Base-by-base conservation (phyloP, 2,113 vertebrate genomes). In the Carassius gibelio region DNA sequence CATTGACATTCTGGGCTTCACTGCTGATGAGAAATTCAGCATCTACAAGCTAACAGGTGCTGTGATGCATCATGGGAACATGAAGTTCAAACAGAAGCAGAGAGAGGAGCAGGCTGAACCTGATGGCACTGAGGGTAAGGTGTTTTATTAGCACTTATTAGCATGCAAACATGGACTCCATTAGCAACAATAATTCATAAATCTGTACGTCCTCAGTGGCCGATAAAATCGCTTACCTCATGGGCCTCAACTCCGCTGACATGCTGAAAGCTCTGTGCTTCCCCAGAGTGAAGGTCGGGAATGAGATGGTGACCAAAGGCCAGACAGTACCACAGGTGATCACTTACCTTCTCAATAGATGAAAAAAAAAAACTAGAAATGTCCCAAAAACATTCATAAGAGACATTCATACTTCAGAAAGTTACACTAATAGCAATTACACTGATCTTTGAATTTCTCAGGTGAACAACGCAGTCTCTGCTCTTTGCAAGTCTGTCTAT, bases 41-140 rank as follows among this genome's bases (percentile, higher is more conserved):
- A 94, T 95, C 77, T 97, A 92, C 90, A 97, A 97, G 89, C 92
- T 97, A 89, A 95, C 95, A 34, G 97, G 96, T 91, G 93, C 96
- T 89, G 96, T 97, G 90, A 94, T 97, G 94, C 95, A 96, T 91
- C 96, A 98, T 23, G 96, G 96, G 62, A 96, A 95, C 88, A 96
- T 96, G 96, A 71, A 71, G 68, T 38, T 71, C 1, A 71, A 71
- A 71, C 68, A 71, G 34, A 71, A 71, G 68, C 68, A 71, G 34
- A 71, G 68, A 71, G 68, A 71, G 17, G 68, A 71, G 68, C 68
- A 71, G 68, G 68, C 68, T 87, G 96, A 98, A 87, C 93, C 96
- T 83, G 96, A 97, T 77, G 96, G 95, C 94, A 97, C 88, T 84
- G 96, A 97, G 93, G 96, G 96, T 97, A 52, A 26, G 59, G 26